Base-by-base conservation (phyloP, 1,140 invertebrate genomes). In the Chlorops oryzae region DNA sequence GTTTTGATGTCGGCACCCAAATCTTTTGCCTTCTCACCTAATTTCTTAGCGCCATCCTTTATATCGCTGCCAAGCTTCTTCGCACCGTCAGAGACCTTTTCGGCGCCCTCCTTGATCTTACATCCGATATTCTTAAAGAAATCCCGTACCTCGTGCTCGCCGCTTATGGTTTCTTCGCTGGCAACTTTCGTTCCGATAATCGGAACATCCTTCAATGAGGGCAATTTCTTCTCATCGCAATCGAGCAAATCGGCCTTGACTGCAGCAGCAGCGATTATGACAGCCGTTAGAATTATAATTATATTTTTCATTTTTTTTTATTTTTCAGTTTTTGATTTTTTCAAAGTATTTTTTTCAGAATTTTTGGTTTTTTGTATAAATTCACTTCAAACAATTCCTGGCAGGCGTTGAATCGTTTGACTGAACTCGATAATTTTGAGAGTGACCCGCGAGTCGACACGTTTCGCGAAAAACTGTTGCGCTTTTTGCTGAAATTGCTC, bases 121-220 rank as follows among this genome's bases (percentile, higher is more conserved):
- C 65, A 69, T 4, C 65, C 65, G 0, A 65, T 48, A 27, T 56
- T 68, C 43, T 68, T 69, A 38, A 69, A 64, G 51, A 69, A 64
- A 24, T 64, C 61, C 1, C 59, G 50, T 9, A 68, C 63, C 24
- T 68, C 58, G n/a, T 64, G 63, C 55, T 66, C 64, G 3, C 57
- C 61, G 3, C 55, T 46, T 25, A 61, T 62, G 4, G 43, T 46
- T 21, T 47, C 45, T 17, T 27, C 2, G 12, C 39, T 51, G 20
- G 59, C 55, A 20, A 50, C 34, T 32, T 54, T 54, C 1, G 52
- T 35, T 20, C 51, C 55, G 15, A 68, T 52, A 13, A 56, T 56
- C 2, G 62, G 40, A 17, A 59, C 22, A 15, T 62, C 50, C 0
- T 32, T 46, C 5, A 65, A 52, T 0, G 47, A 37, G 2, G 42